Evolutionary conservation across 2,888 invertebrate species (phyloP).

Genomic region (Volucella inflata): DNA sequence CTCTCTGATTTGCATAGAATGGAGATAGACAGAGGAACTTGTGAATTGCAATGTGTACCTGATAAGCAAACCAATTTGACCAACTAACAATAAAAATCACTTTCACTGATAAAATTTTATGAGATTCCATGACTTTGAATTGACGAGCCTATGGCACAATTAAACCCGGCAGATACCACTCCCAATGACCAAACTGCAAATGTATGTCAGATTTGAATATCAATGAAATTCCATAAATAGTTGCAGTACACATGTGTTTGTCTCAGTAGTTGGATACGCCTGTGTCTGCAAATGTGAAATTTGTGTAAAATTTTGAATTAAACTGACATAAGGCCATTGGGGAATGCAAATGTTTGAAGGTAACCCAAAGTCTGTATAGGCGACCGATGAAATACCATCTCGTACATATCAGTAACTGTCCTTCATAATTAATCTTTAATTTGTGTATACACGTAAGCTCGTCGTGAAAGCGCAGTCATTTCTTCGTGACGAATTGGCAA

Average conservation of each 20-base stretch:
- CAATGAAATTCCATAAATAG: background rate
- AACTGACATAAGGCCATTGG: too few species aligned
- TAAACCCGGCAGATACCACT: background rate
- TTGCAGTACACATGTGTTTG: background rate
- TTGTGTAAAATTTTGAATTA: too few species aligned
- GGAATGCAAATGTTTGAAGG: too few species aligned
- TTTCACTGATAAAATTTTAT: conserved; percentile 37
- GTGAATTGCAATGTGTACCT: conserved; percentile 2
- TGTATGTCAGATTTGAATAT: conserved; percentile 12
- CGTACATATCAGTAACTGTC: too few species aligned
- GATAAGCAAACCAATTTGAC: conserved; percentile 19
- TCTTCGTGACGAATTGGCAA: too few species aligned
- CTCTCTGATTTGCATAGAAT: conserved; percentile 6
- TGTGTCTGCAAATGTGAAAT: too few species aligned
- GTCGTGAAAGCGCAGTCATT: too few species aligned
- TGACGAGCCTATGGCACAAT: background rate
- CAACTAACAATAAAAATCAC: conserved; percentile 14
- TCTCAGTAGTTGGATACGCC: too few species aligned
- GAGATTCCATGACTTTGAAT: background rate
- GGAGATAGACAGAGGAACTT: background rate
- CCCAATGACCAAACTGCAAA: conserved; percentile 1
- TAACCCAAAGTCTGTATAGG: too few species aligned
- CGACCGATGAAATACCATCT: too few species aligned
- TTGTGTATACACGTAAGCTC: too few species aligned
- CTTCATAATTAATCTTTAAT: too few species aligned